Conservation (phyloP, 2,888 invertebrate genomes). For the Neria commutata region DNA sequence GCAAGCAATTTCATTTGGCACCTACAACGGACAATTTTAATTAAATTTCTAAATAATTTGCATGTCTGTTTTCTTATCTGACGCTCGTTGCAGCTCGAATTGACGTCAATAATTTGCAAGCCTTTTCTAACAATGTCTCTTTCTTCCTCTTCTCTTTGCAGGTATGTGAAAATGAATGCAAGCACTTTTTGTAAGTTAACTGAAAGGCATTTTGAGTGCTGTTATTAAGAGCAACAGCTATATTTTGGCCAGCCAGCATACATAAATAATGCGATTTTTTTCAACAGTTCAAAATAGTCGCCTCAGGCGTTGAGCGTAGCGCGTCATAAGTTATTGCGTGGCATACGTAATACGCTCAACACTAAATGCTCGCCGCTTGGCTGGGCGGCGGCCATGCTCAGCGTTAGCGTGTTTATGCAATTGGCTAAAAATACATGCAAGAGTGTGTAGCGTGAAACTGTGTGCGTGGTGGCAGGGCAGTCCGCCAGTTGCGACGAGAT, state of each 20-base stretch:
- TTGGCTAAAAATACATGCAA: constrained; percentile 18
- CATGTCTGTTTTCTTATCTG: too few relatives aligned
- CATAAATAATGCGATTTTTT: too few relatives aligned
- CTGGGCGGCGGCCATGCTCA: neutral
- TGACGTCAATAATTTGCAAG: too few relatives aligned
- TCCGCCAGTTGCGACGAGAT: too few relatives aligned
- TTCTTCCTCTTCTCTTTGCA: constrained; percentile 9
- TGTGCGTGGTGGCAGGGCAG: too few relatives aligned
- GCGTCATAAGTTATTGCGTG: constrained; percentile 15
- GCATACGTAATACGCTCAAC: too few relatives aligned
- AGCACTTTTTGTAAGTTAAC: too few relatives aligned
- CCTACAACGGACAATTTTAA: constrained; percentile 9
- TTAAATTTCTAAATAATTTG: constrained; percentile 1
- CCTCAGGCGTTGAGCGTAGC: too few relatives aligned
- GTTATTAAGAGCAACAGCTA: neutral
- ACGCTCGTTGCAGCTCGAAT: too few relatives aligned
- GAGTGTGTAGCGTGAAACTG: neutral
- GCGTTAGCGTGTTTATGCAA: constrained; percentile 18
- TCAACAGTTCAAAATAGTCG: too few relatives aligned
- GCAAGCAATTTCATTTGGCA: too few relatives aligned
- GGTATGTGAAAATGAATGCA: constrained; percentile 7
- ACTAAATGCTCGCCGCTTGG: constrained; percentile 6
- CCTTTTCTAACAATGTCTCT: constrained; percentile 10
- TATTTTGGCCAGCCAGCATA: neutral
- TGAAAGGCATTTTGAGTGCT: too few relatives aligned